Percentiles rank a stretch among this genome's conserved stretches.
These are phyloP conservation scores for Ictalurus punctatus DNA, from an alignment of 2,113 vertebrate species.

Conservation along the genomic window DNA sequence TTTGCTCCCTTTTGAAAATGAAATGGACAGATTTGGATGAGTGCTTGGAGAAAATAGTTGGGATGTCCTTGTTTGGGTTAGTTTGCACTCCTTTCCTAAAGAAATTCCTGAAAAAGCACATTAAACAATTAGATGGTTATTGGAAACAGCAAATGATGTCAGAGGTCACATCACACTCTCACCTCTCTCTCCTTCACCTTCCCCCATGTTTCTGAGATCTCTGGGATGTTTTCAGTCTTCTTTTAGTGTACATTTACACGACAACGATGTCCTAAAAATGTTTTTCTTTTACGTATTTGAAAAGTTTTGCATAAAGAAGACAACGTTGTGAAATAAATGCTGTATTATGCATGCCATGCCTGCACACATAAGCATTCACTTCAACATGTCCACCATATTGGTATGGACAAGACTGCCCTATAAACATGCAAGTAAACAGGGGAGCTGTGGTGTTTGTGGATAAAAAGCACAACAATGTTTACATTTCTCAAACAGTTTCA, in stretches of 20 bases:
- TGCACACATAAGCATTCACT: too few relatives aligned
- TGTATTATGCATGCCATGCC: too few relatives aligned
- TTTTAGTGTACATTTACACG: background rate
- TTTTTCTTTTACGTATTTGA: too few relatives aligned
- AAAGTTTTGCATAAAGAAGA: too few relatives aligned
- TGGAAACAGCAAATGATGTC: slow-evolving; percentile 29
- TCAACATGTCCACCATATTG: too few relatives aligned
- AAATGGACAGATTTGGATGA: background rate
- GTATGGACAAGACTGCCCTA: too few relatives aligned
- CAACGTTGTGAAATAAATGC: too few relatives aligned
- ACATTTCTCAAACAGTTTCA: too few relatives aligned
- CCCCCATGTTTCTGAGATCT: background rate
- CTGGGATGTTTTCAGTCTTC: background rate
- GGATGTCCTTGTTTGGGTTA: background rate
- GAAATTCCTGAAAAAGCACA: slow-evolving; percentile 7
- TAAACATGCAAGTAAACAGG: too few relatives aligned
- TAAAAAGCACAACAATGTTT: too few relatives aligned
- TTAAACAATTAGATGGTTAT: slow-evolving; percentile 29
- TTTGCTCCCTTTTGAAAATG: background rate
- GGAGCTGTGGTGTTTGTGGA: too few relatives aligned
- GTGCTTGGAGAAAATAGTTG: background rate
- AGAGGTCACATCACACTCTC: slow-evolving; percentile 12
- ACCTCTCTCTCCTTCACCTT: background rate
- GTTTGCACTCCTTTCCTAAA: background rate
- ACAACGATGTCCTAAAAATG: too few relatives aligned